Evolutionary conservation across 2,113 vertebrate genomes (phyloP).

Genomic region (Myotis brandtii): DNA sequence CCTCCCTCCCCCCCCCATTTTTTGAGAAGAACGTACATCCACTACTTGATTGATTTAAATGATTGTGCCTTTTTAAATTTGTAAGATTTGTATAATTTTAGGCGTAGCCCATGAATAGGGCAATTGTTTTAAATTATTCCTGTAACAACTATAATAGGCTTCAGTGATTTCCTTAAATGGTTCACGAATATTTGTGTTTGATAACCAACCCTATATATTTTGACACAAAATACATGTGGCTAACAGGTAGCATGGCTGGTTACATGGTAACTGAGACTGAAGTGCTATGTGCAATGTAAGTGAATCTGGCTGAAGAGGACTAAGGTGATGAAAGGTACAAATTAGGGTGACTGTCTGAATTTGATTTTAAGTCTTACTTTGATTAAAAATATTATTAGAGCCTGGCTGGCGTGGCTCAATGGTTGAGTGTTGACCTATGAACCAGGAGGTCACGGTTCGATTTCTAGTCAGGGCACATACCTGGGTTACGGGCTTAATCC

Average conservation of each 20-base stretch:
- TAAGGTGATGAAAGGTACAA: neutral
- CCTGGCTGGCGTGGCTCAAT: too few relatives aligned
- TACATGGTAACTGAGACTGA: neutral
- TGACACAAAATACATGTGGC: neutral
- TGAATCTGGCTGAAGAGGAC: neutral
- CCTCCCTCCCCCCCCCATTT: too few relatives aligned
- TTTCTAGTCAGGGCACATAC: too few relatives aligned
- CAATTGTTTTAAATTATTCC: neutral
- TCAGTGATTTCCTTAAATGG: neutral
- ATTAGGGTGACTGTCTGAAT: neutral
- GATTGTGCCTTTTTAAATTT: neutral
- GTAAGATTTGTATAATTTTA: constrained; percentile 41
- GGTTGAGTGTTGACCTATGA: too few relatives aligned
- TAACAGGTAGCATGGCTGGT: neutral
- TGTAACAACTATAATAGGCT: neutral
- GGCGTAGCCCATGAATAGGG: neutral
- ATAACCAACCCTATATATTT: neutral
- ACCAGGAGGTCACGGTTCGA: too few relatives aligned
- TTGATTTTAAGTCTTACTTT: neutral
- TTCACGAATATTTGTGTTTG: neutral
- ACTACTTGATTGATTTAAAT: neutral
- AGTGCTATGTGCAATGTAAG: neutral
- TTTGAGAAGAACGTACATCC: neutral
- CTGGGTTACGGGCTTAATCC: too few relatives aligned
- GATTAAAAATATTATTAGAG: neutral